Conservation (phyloP, 1,140 invertebrate genomes). For the Leptestheria dahalacensis region DNA sequence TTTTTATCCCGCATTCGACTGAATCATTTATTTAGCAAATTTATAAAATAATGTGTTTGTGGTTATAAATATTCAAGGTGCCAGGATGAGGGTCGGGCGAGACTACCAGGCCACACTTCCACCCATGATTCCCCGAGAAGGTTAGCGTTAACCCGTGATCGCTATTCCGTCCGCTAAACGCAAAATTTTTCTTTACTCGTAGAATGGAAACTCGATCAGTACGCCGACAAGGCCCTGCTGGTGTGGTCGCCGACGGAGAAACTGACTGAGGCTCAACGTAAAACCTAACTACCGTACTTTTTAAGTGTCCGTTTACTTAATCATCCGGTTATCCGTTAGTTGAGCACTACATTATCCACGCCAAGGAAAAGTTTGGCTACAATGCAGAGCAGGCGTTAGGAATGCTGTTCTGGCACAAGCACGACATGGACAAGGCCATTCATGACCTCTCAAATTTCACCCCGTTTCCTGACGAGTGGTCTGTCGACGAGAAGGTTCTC, state of each 20-base stretch:
- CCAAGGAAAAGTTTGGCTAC: constrained; percentile 96
- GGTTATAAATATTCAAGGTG: constrained; percentile 33
- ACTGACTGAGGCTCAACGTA: constrained; percentile 72
- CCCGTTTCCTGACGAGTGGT: constrained; percentile 96
- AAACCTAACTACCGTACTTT: constrained; percentile 28
- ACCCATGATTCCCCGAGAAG: constrained; percentile 42
- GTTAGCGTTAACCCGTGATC: constrained; percentile 28
- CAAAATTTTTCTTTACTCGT: constrained; percentile 18
- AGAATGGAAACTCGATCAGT: constrained; percentile 30
- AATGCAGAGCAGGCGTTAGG: constrained; percentile 93
- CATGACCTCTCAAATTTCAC: constrained; percentile 91
- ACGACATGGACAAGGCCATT: constrained; percentile 81
- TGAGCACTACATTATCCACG: constrained; percentile 83
- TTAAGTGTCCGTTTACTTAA: constrained; percentile 17
- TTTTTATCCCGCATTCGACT: background rate
- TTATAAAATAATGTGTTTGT: background rate
- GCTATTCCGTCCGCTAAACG: constrained; percentile 5
- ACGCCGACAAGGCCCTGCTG: constrained; percentile 69
- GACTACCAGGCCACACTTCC: constrained; percentile 90
- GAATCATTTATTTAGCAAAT: background rate
- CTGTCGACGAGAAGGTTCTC: constrained; percentile 90
- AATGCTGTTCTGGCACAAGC: constrained; percentile 97
- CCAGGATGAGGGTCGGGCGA: constrained; percentile 83
- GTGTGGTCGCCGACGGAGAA: constrained; percentile 87
- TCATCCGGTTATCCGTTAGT: constrained; percentile 38